Evolutionary conservation across 2,113 vertebrate species (phyloP).

Genomic region (Talpa occidentalis): DNA sequence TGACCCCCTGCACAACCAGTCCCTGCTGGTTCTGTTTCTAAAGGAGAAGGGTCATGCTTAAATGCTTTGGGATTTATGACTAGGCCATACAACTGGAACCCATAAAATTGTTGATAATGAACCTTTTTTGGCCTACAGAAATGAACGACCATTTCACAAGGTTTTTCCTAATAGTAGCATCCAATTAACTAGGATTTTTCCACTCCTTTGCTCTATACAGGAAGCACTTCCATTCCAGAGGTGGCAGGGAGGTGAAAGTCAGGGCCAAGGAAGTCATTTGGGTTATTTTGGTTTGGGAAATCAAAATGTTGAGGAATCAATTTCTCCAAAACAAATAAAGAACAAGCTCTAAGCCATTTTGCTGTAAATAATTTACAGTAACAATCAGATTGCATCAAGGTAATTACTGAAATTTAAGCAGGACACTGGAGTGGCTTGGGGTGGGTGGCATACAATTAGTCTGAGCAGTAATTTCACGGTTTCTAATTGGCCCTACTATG

Average conservation of each 20-base stretch:
- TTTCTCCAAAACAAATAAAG: slow-evolving; percentile 67
- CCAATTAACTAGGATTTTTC: background rate
- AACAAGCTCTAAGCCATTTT: background rate
- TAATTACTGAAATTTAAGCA: background rate
- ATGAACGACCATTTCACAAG: background rate
- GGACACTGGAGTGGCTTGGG: background rate
- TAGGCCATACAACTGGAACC: background rate
- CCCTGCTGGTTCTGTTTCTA: background rate
- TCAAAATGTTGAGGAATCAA: slow-evolving; percentile 35
- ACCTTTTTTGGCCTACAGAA: background rate
- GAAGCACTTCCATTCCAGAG: background rate
- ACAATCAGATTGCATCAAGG: slow-evolving; percentile 54
- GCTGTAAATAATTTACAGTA: slow-evolving; percentile 79
- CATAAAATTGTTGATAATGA: background rate
- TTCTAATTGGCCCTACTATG: background rate
- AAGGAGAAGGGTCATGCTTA: background rate
- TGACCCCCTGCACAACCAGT: background rate
- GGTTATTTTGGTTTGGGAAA: slow-evolving; percentile 38
- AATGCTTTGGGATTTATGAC: background rate
- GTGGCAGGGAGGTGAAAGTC: slow-evolving; percentile 24
- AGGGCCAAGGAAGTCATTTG: background rate
- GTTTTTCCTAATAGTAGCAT: background rate
- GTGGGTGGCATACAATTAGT: background rate
- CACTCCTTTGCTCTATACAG: background rate
- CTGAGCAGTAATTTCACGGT: background rate